phyloP scores from a whole-genome alignment of 2,888 invertebrate genomes.

The Drosophila planitibia region DNA sequence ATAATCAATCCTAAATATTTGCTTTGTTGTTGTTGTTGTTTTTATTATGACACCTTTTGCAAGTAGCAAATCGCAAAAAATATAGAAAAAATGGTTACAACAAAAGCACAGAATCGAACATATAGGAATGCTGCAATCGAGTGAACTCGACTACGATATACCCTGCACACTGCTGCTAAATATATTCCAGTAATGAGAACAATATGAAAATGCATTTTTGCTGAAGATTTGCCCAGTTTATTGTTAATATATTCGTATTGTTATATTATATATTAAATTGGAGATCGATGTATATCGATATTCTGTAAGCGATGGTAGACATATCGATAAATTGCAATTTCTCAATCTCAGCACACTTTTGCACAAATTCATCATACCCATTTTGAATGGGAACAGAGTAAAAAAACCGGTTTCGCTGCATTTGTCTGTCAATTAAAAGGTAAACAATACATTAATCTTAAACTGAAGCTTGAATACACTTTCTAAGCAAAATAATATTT shows the following conservation, averaged over 20 bases:
- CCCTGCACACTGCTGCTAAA: neutral
- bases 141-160: neutral
- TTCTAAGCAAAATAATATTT: too few relatives aligned
- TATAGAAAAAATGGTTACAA: conserved; percentile 11
- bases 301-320: rapidly evolving
- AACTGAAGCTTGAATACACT: neutral
- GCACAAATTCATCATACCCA: neutral
- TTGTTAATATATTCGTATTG: neutral
- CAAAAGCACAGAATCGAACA: conserved; percentile 10
- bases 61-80: conserved; percentile 63
- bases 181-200: neutral
- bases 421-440: conserved; percentile 70
- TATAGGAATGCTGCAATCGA: neutral
- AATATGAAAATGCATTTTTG: too few relatives aligned
- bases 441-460: neutral
- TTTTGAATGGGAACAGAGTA: neutral
- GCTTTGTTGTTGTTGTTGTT: conserved; percentile 20
- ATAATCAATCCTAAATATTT: conserved; percentile 56
- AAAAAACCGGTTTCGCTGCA: conserved; percentile 65
- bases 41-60: conserved; percentile 70
- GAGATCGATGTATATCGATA: neutral
- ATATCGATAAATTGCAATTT: neutral
- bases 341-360: too few relatives aligned
- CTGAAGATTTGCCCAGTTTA: too few relatives aligned
- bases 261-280: neutral